Base-by-base conservation (phyloP, 2,888 invertebrate genomes). In the Cephalotes varians region DNA sequence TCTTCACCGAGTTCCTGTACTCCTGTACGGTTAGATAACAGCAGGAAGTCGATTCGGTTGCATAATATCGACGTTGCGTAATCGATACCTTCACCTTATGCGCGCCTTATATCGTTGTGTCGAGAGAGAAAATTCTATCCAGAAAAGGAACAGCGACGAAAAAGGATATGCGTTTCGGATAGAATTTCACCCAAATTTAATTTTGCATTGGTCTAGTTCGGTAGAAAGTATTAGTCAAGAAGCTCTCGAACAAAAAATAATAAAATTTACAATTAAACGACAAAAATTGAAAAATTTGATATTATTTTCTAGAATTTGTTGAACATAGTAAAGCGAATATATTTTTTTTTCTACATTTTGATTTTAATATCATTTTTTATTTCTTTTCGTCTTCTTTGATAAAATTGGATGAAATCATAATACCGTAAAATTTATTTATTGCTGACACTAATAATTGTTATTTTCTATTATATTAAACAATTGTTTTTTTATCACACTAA, bases 1-100 rank as follows among this genome's bases (percentile, higher is more conserved):
- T 83, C 82, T 65, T 69, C 65, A 28, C 49, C 71, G 76, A 89
- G 87, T 88, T 90, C 85, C 87, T 87, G 86, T 85, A 86, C 76
- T 81, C 86, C n/a, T 60, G 74, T 83, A 80, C 73, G 83, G 90
- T 93, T 93, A 92, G 91, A 92, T 92, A 93, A 93, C 90, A 91
- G 90, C 91, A 92, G 93, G 93, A 93, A 93, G 92, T 91, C 90
- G 86, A 83, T 62, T 81, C 74, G 83, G 88, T 92, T 92, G 91
- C 92, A 91, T 92, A 92, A 92, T 92, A 92, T 92, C 88, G 91
- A 88, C 80, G 90, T 92, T 93, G 87, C 89, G 92, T 90, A 92
- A 93, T 90, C 90, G 90, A 91, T 92, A 91, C 88, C 89, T 91
- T 89, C 88, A 87, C 89, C 90, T 88, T 89, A 89, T 85, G 84